phyloP scores from a whole-genome alignment of 2,888 invertebrate species.

The Ctena decussata region DNA sequence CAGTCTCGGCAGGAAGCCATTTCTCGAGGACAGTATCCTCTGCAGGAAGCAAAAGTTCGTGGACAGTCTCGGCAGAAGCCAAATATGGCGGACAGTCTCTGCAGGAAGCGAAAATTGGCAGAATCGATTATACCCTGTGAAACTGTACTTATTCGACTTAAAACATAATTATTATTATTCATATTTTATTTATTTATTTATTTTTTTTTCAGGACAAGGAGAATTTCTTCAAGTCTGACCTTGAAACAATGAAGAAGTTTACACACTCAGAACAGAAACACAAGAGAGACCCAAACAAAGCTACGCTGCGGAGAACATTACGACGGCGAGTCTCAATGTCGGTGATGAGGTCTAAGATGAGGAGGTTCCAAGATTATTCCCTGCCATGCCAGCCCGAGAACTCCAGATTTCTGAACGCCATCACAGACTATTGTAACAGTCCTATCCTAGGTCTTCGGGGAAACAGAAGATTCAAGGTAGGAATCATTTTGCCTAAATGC shows the following conservation, averaged over 20 bases:
- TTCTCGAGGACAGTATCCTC: no score
- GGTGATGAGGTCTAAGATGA: constrained; percentile 73
- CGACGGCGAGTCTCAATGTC: constrained; percentile 69
- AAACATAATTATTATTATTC: no score
- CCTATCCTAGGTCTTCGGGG: constrained; percentile 43
- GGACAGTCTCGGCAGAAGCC: no score
- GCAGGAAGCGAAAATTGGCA: no score
- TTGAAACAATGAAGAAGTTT: neutral
- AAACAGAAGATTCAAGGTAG: constrained; percentile 34
- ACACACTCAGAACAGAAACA: constrained; percentile 15
- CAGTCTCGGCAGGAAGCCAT: no score
- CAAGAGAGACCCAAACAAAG: constrained; percentile 11
- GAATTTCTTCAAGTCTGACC: constrained; percentile 19
- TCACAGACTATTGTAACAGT: constrained; percentile 54
- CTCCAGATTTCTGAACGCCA: constrained; percentile 47
- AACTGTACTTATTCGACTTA: no score
- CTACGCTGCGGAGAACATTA: constrained; percentile 64
- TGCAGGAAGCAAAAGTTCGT: no score
- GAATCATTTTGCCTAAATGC: no score
- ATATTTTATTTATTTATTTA: no score
- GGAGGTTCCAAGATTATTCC: constrained; percentile 73
- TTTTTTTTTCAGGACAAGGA: constrained; percentile 60
- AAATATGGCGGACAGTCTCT: no score
- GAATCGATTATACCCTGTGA: no score
- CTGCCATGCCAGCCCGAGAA: constrained; percentile 63